These are phyloP conservation scores for Lynx canadensis DNA, from an alignment of 2,113 vertebrate genomes.

Conservation along the genomic window DNA sequence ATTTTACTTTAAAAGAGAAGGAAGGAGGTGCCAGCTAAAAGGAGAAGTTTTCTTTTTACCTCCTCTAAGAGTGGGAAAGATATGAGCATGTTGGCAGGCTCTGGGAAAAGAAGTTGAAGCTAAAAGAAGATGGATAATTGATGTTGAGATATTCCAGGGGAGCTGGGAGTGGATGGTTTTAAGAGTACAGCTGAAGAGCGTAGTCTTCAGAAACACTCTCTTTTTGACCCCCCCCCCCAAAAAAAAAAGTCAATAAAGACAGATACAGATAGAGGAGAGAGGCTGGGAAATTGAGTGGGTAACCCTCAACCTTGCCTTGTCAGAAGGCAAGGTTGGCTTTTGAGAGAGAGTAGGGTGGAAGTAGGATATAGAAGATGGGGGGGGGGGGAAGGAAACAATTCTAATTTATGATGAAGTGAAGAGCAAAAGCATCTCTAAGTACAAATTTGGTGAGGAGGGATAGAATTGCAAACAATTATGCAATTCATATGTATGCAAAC, in stretches of 20 bases:
- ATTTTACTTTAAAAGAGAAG: neutral
- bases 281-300: neutral
- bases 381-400: neutral
- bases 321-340: neutral
- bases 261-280: neutral
- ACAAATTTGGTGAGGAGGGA: neutral
- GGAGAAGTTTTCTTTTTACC: neutral
- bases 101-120: neutral
- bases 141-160: neutral
- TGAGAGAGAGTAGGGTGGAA: neutral
- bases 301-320: neutral
- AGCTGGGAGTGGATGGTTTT: neutral
- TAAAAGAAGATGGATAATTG: neutral
- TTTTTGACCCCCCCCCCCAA: neutral
- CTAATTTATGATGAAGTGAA: constrained; percentile 20
- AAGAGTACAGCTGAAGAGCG: neutral
- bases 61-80: neutral
- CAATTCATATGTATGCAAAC: too few relatives aligned
- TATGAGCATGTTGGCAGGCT: neutral
- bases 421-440: neutral
- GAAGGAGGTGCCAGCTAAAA: neutral
- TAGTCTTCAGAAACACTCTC: neutral
- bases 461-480: neutral
- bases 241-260: neutral
- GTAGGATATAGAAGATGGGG: neutral